Percentiles rank a stretch among this genome's conserved stretches.
These are phyloP conservation scores for Lates calcarifer DNA, from an alignment of 2,113 vertebrate species.

Conservation along the genomic window DNA sequence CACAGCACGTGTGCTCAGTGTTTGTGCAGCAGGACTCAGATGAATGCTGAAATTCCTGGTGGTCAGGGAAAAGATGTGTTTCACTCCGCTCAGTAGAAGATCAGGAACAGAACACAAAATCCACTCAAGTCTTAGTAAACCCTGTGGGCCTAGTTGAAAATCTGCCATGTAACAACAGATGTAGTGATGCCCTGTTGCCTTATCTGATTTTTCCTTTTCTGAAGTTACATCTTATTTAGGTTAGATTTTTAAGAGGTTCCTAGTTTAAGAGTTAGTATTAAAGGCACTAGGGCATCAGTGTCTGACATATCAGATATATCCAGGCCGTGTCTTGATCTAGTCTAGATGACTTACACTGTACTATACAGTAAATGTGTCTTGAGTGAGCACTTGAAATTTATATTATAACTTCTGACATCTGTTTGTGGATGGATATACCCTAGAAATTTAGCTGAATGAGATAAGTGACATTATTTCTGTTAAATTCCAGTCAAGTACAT, in stretches of 20 bases:
- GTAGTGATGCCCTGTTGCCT: not conserved
- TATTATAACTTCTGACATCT: no score
- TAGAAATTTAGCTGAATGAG: not conserved
- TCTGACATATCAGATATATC: not conserved
- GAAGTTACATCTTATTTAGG: not conserved
- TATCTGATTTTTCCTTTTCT: not conserved
- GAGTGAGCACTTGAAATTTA: no score
- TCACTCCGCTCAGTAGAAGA: not conserved
- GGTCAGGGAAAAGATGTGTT: not conserved
- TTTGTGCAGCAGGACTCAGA: conserved; percentile 15
- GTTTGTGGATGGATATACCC: not conserved
- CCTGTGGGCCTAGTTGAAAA: not conserved
- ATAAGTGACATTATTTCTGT: not conserved
- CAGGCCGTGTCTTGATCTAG: not conserved
- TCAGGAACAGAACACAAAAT: conserved; percentile 7
- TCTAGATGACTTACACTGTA: not conserved
- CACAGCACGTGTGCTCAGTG: not conserved
- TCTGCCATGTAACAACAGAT: not conserved
- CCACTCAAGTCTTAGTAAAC: not conserved
- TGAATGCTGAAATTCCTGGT: conserved; percentile 15
- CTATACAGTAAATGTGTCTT: not conserved
- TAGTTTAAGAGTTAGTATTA: not conserved
- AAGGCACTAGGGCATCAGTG: not conserved
- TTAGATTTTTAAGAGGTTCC: conserved; percentile 1
- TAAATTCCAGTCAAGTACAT: not conserved